Base-by-base conservation (phyloP, 2,113 vertebrate species). In the Aptenodytes forsteri region DNA sequence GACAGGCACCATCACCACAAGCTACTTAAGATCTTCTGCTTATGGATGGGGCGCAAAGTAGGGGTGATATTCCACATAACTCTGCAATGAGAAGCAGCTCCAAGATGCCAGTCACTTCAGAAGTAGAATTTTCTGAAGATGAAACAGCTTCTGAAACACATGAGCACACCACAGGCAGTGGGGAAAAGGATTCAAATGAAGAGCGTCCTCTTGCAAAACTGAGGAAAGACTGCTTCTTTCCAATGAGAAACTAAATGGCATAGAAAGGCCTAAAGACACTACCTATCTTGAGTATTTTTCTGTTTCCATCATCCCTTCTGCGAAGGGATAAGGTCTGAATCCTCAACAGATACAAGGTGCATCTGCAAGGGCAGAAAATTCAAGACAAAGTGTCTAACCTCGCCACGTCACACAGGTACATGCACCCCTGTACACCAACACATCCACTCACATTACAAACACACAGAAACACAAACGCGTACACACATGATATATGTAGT, bases 401-500 rank as follows among this genome's bases (percentile, higher is more conserved):
- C 1, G 1, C 17, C 17, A 9, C 7, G 10, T 44, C 17, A 7
- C n/a, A 32, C 29, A 30, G 20, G 29, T 3, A 32, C 44, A 5
- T 2, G 17, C 11, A 13, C 1, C 29, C 27, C 65, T 26, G n/a
- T 12, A 44, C 32, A 18, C 17, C 36, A 61, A 14, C 47, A 10
- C 7, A 16, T 15, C 27, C 16, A 1, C 44, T 3, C 23, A 16
- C 13, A 4, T 23, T 44, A 27, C 23, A 19, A 42, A 49, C 44
- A 36, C n/a, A 59, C 10, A 47, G 34, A 49, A 38, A 55, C 18
- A 29, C 47, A 30, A 9, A 49, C 38, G 44, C 1, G 1, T 7
- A 23, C n/a, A 18, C 26, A 17, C 5, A 2, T 4, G 16, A 26
- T 5, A 1, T 8, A 5, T 4, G 11, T 9, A 32, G 54, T 59